Conservation (phyloP, 2,888 invertebrate genomes). For the Hemicrepidius hirtus region DNA sequence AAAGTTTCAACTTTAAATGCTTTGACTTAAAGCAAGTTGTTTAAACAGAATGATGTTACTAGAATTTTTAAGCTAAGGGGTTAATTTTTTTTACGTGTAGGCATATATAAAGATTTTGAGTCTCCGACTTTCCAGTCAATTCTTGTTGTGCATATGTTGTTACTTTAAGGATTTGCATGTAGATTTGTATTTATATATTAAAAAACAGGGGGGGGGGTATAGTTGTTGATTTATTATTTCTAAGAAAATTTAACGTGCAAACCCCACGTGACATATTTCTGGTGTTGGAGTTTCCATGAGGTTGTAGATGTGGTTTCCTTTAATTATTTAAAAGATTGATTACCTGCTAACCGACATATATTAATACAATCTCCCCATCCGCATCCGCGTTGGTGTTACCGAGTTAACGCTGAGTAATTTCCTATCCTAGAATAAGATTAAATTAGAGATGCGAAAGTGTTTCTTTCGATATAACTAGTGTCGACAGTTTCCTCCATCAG, state of each 20-base stretch:
- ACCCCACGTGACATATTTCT: neutral
- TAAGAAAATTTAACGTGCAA: neutral
- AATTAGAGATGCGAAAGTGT: slow-evolving; percentile 33
- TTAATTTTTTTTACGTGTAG: no score
- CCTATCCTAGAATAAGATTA: slow-evolving; percentile 43
- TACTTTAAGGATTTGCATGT: no score
- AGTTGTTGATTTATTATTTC: no score
- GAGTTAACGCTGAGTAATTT: slow-evolving; percentile 41
- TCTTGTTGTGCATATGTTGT: no score
- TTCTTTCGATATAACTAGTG: neutral
- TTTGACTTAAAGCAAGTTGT: no score
- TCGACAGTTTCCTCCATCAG: slow-evolving; percentile 24
- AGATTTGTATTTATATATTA: no score
- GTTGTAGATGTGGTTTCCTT: slow-evolving; percentile 12
- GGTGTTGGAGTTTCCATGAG: neutral
- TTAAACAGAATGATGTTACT: no score
- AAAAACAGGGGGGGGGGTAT: no score
- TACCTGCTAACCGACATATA: slow-evolving; percentile 31
- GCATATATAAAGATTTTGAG: no score
- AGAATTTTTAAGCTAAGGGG: no score
- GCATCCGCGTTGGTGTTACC: slow-evolving; percentile 26
- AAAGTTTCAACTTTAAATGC: no score
- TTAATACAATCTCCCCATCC: slow-evolving; percentile 33
- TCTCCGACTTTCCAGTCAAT: no score
- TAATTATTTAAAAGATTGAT: slow-evolving; percentile 36